Evolutionary conservation across 2,797 vertebrate species (phyloP).

Genomic region (Pseudochaenichthys georgianus): DNA sequence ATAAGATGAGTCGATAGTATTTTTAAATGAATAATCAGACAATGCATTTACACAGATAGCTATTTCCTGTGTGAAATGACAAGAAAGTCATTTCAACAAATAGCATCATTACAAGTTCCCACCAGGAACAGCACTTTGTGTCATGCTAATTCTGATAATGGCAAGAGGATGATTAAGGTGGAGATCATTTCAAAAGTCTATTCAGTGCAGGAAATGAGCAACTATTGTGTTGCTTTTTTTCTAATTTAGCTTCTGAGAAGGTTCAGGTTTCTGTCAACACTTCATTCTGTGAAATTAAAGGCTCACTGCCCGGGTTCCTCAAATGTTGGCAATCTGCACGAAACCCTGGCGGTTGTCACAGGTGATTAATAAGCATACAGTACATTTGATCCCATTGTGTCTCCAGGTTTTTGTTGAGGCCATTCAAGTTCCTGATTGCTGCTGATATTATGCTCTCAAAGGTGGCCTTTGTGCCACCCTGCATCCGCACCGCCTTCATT

Average conservation of each 20-base stretch:
- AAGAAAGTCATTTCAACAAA: constrained; percentile 33
- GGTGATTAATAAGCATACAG: constrained; percentile 66
- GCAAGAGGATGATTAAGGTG: constrained; percentile 44
- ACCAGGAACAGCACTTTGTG: constrained; percentile 29
- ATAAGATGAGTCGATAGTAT: constrained; percentile 2
- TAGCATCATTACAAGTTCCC: constrained; percentile 17
- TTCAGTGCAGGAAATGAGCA: constrained; percentile 78
- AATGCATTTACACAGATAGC: background rate
- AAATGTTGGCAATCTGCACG: constrained; percentile 51
- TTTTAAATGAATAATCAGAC: constrained; percentile 16
- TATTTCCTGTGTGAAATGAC: constrained; percentile 39
- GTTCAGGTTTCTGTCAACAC: constrained; percentile 80
- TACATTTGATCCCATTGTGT: constrained; percentile 59
- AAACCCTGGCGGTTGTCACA: constrained; percentile 60
- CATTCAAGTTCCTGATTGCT: constrained; percentile 83
- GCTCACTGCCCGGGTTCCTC: constrained; percentile 50
- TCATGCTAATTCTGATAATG: constrained; percentile 51
- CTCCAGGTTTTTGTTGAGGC: constrained; percentile 86
- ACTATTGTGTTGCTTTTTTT: constrained; percentile 60
- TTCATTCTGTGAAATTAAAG: constrained; percentile 64
- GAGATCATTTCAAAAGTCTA: constrained; percentile 62
- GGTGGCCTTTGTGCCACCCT: constrained; percentile 89
- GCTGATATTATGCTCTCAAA: constrained; percentile 82
- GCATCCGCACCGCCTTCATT: constrained; percentile 84
- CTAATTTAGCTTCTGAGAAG: constrained; percentile 67